Percentiles rank a stretch among this genome's conserved stretches.
phyloP scores from a whole-genome alignment of 2,797 vertebrate genomes.

The Discoglossus pictus region DNA sequence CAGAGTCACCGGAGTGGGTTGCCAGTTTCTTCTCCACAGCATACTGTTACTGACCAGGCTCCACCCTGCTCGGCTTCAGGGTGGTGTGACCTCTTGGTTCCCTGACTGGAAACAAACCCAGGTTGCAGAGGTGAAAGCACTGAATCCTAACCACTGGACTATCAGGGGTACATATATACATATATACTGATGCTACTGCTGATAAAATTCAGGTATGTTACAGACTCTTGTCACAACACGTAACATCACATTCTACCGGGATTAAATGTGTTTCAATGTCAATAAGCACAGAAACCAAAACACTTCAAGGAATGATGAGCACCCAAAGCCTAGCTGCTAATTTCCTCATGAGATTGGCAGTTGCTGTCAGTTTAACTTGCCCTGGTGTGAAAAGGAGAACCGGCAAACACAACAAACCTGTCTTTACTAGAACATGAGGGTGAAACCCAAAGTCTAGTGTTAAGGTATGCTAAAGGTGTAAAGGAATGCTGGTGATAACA shows the following conservation, averaged over 20 bases:
- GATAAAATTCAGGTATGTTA: slow-evolving; percentile 30
- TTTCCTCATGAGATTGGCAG: slow-evolving; percentile 42
- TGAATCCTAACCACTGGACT: no score
- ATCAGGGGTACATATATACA: no score
- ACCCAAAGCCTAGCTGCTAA: slow-evolving; percentile 34
- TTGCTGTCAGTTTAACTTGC: slow-evolving; percentile 48
- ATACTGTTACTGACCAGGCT: no score
- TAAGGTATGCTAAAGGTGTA: slow-evolving; percentile 19
- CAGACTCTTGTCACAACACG: slow-evolving; percentile 39
- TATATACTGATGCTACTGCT: no score
- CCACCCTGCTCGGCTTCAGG: no score
- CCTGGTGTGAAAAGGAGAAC: slow-evolving; percentile 23
- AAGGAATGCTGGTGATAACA: background rate
- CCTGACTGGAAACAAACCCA: no score
- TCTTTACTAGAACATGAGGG: background rate
- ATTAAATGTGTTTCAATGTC: slow-evolving; percentile 45
- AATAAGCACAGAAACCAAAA: slow-evolving; percentile 44
- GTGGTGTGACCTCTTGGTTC: no score
- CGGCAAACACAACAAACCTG: slow-evolving; percentile 35
- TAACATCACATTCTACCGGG: slow-evolving; percentile 29
- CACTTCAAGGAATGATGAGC: slow-evolving; percentile 40
- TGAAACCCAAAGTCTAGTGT: background rate
- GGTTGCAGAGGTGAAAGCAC: no score
- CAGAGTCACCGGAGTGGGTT: no score
- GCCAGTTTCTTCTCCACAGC: no score